Evolutionary conservation across 2,888 invertebrate genomes (phyloP).

Genomic region (Drosophila acutilabella): DNA sequence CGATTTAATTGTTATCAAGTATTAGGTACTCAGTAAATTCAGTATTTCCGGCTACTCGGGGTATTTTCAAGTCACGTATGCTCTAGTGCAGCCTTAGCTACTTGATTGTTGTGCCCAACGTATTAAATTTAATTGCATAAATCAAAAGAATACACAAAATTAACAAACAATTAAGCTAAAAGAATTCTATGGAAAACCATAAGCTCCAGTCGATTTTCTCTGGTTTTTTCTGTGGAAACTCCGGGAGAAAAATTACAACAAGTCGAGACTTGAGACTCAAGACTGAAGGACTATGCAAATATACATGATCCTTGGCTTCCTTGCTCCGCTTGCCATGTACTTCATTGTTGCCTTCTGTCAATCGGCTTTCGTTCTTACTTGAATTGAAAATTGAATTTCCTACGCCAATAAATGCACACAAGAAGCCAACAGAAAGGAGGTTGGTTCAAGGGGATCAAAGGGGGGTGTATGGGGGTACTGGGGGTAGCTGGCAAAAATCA

Average conservation of each 20-base stretch:
- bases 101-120: not conserved
- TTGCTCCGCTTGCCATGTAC: conserved; percentile 3
- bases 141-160: conserved; percentile 3
- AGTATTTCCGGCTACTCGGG: too few species aligned
- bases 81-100: not conserved
- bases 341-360: conserved; percentile 52
- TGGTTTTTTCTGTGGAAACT: not conserved
- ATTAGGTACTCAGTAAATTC: conserved; percentile 3
- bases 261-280: conserved; percentile 13
- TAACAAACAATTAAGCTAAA: conserved; percentile 18
- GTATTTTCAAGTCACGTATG: too few species aligned
- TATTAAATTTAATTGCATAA: conserved; percentile 16
- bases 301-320: conserved; percentile 19
- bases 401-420: conserved; percentile 65
- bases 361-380: conserved; percentile 46
- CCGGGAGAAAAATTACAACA: conserved; percentile 16
- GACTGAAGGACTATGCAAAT: conserved; percentile 43
- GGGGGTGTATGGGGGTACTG: not conserved
- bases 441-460: not conserved
- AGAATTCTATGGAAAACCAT: not conserved
- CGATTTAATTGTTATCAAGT: conserved; percentile 28
- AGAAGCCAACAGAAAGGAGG: conserved; percentile 28
- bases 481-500: conserved; percentile 60
- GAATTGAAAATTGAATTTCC: conserved; percentile 67
- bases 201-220: not conserved